Base-by-base conservation (phyloP, 2,888 invertebrate genomes). In the Pheosia gnoma region DNA sequence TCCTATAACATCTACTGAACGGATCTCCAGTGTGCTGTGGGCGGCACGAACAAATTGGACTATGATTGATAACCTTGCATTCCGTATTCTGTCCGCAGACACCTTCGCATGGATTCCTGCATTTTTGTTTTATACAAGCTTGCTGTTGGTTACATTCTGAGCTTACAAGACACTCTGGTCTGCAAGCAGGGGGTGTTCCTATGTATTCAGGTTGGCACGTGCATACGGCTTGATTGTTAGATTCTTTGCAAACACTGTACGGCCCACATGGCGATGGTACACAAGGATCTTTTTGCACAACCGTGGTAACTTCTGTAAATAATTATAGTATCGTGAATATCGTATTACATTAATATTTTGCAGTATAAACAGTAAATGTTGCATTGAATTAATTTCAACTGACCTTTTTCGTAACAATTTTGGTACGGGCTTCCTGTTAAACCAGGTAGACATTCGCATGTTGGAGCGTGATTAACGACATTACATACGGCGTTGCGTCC, bases 181-280 rank as follows among this genome's bases (percentile, higher is more conserved):
- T 91, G 75, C 95, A 95, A 56, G 93, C 89, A 57, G 96, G 96
- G n/a, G 96, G 96, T 70, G 92, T 94, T 56, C 96, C 96, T 58
- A 95, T 88, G 79, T 95, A 96, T 67, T 94, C 94, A n/a, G 94
- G 88, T 68, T 95, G 90, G 79, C 97, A 97, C 25, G 96, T 96
- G 79, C 97, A 97, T 10, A 96, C 94, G 0, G 96, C 95, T 88
- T 96, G 96, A 59, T 93, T 93, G 73, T 96, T 96, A 7, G 95
- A 87, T 79, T 96, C 95, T 71, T 95, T 95, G 80, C 97, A 97
- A 74, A 96, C 95, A 39, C 97, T 96, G 80, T 96, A 96, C 9
- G 94, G 86, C n/a, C 96, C 97, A 86, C 97, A 97, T n/a, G 96
- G 95, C 11, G 96, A 96, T 55, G 97, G 97, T 65, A 92, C 84